Evolutionary conservation across 2,888 invertebrate genomes (phyloP).

Genomic region (Xylota sylvarum): DNA sequence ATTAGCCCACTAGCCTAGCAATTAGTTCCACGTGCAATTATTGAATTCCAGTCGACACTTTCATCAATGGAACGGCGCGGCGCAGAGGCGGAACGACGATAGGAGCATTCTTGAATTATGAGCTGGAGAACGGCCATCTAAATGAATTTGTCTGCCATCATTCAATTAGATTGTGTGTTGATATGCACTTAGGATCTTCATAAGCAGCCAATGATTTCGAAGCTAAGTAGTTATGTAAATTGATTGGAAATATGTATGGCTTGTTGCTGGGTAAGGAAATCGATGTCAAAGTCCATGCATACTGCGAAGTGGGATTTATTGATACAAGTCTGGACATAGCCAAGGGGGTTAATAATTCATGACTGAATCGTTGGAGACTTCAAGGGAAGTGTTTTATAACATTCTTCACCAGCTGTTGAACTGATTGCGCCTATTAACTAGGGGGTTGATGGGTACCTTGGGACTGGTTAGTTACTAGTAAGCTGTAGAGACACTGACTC

Average conservation of each 20-base stretch:
- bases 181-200: constrained; percentile 14
- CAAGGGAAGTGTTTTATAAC: too few species aligned
- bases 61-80: neutral
- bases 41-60: constrained; percentile 61
- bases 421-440: too few species aligned
- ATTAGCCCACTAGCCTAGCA: constrained; percentile 21
- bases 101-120: constrained; percentile 14
- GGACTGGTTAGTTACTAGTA: too few species aligned
- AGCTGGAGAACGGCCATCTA: constrained; percentile 27
- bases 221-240: constrained; percentile 39
- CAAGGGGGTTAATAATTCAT: neutral
- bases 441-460: too few species aligned
- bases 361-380: neutral
- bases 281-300: constrained; percentile 11
- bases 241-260: constrained; percentile 18
- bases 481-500: too few species aligned
- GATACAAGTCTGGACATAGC: neutral
- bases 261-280: neutral
- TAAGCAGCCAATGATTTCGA: neutral
- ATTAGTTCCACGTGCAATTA: constrained; percentile 70
- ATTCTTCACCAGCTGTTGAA: too few species aligned
- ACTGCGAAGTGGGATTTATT: neutral
- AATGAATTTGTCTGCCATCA: constrained; percentile 55
- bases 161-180: constrained; percentile 51
- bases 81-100: neutral